phyloP scores from a whole-genome alignment of 1,140 invertebrate species.

The Uloborus diversus region DNA sequence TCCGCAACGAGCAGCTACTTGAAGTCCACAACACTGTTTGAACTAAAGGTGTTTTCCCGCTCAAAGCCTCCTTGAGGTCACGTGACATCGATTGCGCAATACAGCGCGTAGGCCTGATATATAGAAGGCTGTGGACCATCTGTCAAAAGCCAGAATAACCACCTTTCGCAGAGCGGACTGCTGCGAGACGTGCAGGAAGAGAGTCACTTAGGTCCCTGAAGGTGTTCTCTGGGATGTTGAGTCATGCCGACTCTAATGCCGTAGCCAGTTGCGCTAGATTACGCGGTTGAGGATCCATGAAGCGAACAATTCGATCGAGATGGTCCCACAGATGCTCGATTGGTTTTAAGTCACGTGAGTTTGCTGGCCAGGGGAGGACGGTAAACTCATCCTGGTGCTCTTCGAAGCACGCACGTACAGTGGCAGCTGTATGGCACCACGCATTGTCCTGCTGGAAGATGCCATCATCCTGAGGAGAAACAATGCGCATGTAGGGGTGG shows the following conservation, averaged over 20 bases:
- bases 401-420: neutral
- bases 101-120: no score
- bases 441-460: neutral
- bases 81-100: no score
- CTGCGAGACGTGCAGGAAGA: neutral
- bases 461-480: constrained; percentile 1
- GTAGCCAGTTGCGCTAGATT: no score
- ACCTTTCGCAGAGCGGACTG: constrained; percentile 2
- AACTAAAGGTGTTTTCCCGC: no score
- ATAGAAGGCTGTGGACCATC: no score
- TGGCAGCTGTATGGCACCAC: no score
- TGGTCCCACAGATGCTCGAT: constrained; percentile 5
- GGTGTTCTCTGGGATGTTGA: neutral
- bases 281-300: neutral
- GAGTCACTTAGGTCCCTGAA: neutral
- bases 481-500: constrained; percentile 6
- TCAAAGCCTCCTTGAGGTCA: no score
- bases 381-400: neutral
- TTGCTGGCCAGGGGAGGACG: neutral
- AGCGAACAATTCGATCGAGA: neutral
- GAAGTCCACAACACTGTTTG: no score
- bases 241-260: neutral
- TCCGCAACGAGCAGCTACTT: no score
- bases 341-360: neutral
- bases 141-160: constrained; percentile 1